Conservation (phyloP, 2,113 vertebrate genomes). For the Thamnaconus septentrionalis region DNA sequence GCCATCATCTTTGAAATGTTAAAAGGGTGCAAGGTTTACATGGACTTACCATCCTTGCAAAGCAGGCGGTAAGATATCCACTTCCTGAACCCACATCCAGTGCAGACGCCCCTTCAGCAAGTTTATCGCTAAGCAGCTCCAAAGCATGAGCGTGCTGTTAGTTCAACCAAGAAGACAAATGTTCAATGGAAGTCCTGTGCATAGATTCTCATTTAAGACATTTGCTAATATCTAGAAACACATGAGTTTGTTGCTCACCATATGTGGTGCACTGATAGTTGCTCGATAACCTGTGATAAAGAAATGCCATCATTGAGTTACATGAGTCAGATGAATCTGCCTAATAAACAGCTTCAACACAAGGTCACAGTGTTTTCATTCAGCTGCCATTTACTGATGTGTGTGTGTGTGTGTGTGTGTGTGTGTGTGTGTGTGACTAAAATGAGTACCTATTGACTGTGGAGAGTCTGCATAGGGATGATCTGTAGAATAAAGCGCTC, state of each 20-base stretch:
- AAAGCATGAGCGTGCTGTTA: conserved; percentile 86
- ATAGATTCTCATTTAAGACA: neutral
- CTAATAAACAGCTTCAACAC: conserved; percentile 1
- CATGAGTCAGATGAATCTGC: neutral
- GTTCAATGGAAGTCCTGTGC: neutral
- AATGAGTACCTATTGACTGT: conserved; percentile 83
- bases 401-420: neutral
- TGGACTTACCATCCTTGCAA: conserved; percentile 86
- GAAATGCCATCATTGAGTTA: neutral
- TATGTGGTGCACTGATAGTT: conserved; percentile 91
- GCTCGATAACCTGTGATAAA: conserved; percentile 83
- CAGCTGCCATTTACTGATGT: neutral
- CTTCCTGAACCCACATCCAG: conserved; percentile 93
- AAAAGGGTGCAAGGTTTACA: too few species aligned
- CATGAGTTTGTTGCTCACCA: conserved; percentile 76
- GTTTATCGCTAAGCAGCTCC: conserved; percentile 85
- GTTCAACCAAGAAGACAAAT: neutral
- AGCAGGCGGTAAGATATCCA: conserved; percentile 88
- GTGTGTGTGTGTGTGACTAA: neutral
- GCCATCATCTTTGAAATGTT: too few species aligned
- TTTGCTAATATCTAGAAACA: conserved; percentile 2
- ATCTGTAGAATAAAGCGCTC: conserved; percentile 82
- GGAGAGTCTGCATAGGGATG: conserved; percentile 89
- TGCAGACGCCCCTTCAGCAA: conserved; percentile 82
- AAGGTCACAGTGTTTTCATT: neutral